These are phyloP conservation scores for Tuberolachnus salignus DNA, from an alignment of 2,888 invertebrate genomes.

Conservation along the genomic window DNA sequence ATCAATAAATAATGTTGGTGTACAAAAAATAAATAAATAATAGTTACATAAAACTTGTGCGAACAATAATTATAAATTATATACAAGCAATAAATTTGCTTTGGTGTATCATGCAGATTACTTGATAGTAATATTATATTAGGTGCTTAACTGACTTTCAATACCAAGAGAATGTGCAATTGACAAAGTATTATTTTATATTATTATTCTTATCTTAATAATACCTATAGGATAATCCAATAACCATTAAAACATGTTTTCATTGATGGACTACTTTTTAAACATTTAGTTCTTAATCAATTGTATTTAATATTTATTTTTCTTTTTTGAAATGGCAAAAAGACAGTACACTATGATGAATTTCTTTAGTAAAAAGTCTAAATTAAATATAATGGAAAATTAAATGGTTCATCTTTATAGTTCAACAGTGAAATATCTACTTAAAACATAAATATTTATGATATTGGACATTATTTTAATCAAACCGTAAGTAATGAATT, in stretches of 20 bases:
- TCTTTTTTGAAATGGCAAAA: conserved; percentile 2
- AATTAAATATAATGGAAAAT: neutral
- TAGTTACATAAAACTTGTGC: no score
- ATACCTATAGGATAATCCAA: neutral
- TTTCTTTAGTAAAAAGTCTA: neutral
- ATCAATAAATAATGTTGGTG: neutral
- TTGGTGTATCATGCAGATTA: no score
- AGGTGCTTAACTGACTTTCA: no score
- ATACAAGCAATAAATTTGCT: no score
- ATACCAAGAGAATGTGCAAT: no score
- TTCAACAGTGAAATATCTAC: no score
- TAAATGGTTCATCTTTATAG: no score
- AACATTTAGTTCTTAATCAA: neutral
- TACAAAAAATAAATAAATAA: neutral
- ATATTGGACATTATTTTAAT: neutral
- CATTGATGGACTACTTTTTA: neutral
- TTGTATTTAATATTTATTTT: neutral
- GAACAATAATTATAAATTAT: no score
- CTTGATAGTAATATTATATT: no score
- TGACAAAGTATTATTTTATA: neutral
- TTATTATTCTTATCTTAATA: neutral
- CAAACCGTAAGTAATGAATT: conserved; percentile 9
- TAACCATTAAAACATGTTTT: neutral
- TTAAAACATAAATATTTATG: no score
- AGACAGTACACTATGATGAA: neutral